phyloP scores from a whole-genome alignment of 2,797 vertebrate species.

The Galago senegalensis region DNA sequence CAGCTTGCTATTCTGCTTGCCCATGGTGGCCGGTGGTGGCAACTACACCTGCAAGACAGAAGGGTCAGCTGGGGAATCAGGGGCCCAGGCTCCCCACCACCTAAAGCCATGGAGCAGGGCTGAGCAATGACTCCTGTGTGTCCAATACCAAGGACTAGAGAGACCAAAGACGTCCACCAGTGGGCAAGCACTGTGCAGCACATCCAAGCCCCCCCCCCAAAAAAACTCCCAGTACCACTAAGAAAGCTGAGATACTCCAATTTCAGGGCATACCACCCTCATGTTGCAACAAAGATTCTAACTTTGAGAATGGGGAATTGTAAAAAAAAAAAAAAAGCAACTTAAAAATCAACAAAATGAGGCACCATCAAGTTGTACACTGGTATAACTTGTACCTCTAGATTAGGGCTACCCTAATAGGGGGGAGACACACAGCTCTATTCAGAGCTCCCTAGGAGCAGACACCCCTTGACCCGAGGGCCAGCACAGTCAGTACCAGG shows the following conservation, averaged over 20 bases:
- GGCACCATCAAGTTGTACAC: too few species aligned
- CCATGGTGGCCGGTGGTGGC: constrained; percentile 86
- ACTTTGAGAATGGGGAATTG: neutral
- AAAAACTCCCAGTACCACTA: neutral
- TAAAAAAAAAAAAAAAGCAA: too few species aligned
- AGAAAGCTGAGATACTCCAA: rapidly evolving
- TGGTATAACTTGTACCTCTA: too few species aligned
- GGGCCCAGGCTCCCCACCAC: neutral
- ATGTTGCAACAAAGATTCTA: too few species aligned
- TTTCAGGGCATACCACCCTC: too few species aligned
- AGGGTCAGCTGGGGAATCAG: neutral
- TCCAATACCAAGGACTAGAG: rapidly evolving
- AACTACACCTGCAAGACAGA: constrained; percentile 78
- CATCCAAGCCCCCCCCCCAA: neutral
- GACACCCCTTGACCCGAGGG: neutral
- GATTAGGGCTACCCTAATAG: too few species aligned
- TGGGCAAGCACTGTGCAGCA: neutral
- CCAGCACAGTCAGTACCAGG: too few species aligned
- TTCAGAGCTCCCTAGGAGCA: neutral
- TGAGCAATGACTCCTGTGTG: rapidly evolving
- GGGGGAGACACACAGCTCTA: neutral
- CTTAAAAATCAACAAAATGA: neutral
- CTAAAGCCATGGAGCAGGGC: neutral
- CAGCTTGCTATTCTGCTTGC: constrained; percentile 95
- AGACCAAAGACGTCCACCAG: rapidly evolving